These are phyloP conservation scores for Ridgeia piscesae DNA, from an alignment of 1,140 invertebrate species.

Conservation along the genomic window DNA sequence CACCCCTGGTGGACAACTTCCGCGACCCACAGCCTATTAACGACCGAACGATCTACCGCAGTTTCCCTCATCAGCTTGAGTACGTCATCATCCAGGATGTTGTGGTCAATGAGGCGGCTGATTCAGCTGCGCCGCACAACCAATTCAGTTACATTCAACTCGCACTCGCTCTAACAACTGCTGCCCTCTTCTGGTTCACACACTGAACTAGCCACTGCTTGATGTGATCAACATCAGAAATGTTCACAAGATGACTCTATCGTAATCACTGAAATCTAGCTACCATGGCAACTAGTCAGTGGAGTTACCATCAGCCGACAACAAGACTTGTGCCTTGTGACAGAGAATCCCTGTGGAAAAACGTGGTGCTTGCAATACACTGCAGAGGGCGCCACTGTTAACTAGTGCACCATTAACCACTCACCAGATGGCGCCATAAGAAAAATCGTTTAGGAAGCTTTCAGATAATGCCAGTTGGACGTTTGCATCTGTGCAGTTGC, in stretches of 20 bases:
- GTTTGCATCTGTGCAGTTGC: too few relatives aligned
- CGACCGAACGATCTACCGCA: constrained; percentile 20
- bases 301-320: background rate
- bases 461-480: background rate
- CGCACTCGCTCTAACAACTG: background rate
- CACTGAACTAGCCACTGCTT: background rate
- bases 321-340: background rate
- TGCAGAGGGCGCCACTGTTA: background rate
- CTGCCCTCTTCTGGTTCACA: background rate
- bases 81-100: background rate
- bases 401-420: background rate
- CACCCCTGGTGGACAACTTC: constrained; percentile 22
- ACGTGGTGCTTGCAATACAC: background rate
- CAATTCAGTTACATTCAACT: background rate
- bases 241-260: background rate
- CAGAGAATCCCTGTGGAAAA: background rate
- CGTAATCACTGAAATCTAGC: background rate
- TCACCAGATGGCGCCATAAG: background rate
- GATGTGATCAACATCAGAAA: background rate
- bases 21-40: constrained; percentile 26
- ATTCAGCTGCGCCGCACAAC: background rate
- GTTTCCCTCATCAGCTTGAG: constrained; percentile 8
- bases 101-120: background rate
- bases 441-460: background rate
- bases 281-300: background rate